phyloP scores from a whole-genome alignment of 1,140 invertebrate species.

The Drosophila ercepeae region DNA sequence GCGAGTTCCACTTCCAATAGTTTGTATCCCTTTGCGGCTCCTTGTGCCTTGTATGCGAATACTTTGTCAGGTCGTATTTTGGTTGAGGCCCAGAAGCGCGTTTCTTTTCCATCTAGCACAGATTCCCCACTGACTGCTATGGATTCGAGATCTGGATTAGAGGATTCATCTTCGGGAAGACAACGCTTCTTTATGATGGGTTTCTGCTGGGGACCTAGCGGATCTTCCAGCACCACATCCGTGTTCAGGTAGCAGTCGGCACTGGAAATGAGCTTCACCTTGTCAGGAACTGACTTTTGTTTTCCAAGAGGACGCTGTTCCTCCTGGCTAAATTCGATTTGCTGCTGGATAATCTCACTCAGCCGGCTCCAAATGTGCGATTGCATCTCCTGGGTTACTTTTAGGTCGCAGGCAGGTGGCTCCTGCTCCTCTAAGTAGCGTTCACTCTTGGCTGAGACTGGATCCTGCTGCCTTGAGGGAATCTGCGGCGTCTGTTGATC shows the following conservation, averaged over 20 bases:
- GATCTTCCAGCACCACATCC: conserved; percentile 17
- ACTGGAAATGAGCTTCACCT: conserved; percentile 35
- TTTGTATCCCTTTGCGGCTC: conserved; percentile 19
- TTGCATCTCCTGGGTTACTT: conserved; percentile 61
- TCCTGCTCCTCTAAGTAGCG: conserved; percentile 46
- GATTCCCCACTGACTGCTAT: conserved; percentile 38
- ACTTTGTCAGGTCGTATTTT: conserved; percentile 25
- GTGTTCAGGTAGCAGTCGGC: conserved; percentile 48
- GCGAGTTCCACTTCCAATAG: conserved; percentile 28
- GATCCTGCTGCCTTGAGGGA: neutral
- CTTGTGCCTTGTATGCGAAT: conserved; percentile 38
- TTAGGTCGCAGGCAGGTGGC: conserved; percentile 21
- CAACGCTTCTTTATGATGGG: conserved; percentile 38
- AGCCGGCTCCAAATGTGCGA: conserved; percentile 56
- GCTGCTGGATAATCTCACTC: conserved; percentile 47
- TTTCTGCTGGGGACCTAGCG: conserved; percentile 29
- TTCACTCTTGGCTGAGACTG: conserved; percentile 30
- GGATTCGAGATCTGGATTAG: neutral
- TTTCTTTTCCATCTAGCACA: conserved; percentile 35
- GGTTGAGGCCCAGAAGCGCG: conserved; percentile 25
- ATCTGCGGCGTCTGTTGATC: neutral
- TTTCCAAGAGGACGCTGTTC: neutral
- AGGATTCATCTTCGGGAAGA: conserved; percentile 8
- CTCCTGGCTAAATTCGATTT: conserved; percentile 42
- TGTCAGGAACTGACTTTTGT: neutral